Conservation (phyloP, 2,797 vertebrate genomes). For the Trachops cirrhosus region DNA sequence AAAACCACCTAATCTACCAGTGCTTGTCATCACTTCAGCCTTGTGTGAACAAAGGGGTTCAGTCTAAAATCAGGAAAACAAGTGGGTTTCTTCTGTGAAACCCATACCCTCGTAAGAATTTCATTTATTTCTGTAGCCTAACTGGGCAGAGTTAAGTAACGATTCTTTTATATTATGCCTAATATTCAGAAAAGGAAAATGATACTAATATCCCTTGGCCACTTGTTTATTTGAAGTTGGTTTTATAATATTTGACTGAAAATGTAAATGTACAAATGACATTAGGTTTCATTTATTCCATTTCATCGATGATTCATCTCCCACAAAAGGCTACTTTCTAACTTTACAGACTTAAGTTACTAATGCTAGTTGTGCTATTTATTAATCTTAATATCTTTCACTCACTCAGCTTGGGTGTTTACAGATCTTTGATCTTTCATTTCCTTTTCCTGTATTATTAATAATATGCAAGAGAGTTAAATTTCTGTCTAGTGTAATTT, state of each 20-base stretch:
- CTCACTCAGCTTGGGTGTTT: slow-evolving; percentile 30
- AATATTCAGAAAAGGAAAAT: slow-evolving; percentile 1
- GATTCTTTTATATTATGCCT: background rate
- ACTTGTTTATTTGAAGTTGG: slow-evolving; percentile 27
- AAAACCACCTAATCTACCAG: background rate
- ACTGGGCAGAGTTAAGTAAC: background rate
- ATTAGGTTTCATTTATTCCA: slow-evolving; percentile 1
- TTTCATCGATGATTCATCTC: background rate
- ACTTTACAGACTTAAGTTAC: slow-evolving; percentile 53
- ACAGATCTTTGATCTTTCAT: background rate
- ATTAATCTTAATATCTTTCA: slow-evolving; percentile 57
- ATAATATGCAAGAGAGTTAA: background rate
- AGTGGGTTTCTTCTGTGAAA: background rate
- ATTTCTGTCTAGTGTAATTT: slow-evolving; percentile 48
- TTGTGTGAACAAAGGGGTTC: background rate
- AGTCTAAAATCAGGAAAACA: slow-evolving; percentile 28
- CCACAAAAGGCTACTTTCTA: background rate
- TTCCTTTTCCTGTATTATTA: slow-evolving; percentile 61
- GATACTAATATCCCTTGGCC: background rate
- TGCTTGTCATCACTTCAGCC: background rate
- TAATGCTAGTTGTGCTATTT: slow-evolving; percentile 47
- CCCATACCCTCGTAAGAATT: background rate
- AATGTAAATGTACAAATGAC: background rate
- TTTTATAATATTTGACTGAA: slow-evolving; percentile 34
- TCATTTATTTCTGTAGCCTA: background rate